Base-by-base conservation (phyloP, 2,888 invertebrate species). In the Tineola bisselliella region DNA sequence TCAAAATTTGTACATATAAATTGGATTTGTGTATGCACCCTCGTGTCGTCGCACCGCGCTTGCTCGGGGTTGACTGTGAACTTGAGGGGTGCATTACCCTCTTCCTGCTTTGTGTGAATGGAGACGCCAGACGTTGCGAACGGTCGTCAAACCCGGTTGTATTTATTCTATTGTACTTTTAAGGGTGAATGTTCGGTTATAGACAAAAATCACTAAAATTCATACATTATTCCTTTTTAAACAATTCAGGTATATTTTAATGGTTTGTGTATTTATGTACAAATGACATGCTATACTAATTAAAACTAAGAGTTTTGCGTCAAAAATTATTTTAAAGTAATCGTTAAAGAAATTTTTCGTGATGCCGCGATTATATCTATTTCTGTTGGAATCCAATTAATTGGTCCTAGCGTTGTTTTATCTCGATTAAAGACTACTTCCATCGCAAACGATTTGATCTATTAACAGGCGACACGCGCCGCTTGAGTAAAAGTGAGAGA, bases 11-110 rank as follows among this genome's bases (percentile, higher is more conserved):
- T 56, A 56, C 56, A 56, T 56, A 56, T 56, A 15, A 17, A 48
- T 48, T 15, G 48, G 2, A 15, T 48, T 48, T 54, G 25, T 25
- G 25, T 15, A 12, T 30, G 48, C 58, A 30, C 59, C 62, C 52
- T 58, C 67, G 65, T n/a, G n/a, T 66, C 67, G 61, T 57, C 70
- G 70, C 70, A 58, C 58, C 60, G 17, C 61, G 38, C 44, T 61
- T 48, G 44, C 59, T 79, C 72, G 71, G 74, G 74, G 72, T 70
- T 75, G 75, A 70, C 77, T 80, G 76, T 81, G 80, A 82, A 80
- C 81, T 83, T 81, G 83, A 80, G 76, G 86, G 86, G 84, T 82
- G 83, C 80, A 77, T 77, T 82, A 86, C 84, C 86, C 86, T 79
- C 76, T 66, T 65, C 62, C 44, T 58, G 31, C 60, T 64, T 18